These are phyloP conservation scores for Aradophagus sp. DNA, from an alignment of 1,140 invertebrate species.

Conservation along the genomic window DNA sequence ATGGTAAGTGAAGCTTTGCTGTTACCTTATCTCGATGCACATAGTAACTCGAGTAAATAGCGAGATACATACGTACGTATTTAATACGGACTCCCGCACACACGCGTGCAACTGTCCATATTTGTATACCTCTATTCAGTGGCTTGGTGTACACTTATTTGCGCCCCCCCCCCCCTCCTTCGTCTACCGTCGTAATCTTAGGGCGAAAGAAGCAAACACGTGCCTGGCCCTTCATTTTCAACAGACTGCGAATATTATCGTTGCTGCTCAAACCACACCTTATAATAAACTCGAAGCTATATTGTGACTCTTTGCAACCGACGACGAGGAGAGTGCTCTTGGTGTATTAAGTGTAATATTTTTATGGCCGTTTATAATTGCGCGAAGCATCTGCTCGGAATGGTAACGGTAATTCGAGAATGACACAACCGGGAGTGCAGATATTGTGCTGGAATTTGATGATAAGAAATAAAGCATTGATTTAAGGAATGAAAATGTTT, in stretches of 20 bases:
- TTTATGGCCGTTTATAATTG: too few species aligned
- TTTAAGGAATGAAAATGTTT: too few species aligned
- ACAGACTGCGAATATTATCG: constrained; percentile 19
- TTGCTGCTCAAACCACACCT: not conserved
- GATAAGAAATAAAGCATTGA: too few species aligned
- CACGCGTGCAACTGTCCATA: constrained; percentile 9
- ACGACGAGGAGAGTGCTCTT: too few species aligned
- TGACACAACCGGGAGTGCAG: too few species aligned
- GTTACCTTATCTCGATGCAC: constrained; percentile 37
- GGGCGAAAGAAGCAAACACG: constrained; percentile 20
- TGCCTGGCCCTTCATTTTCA: constrained; percentile 20
- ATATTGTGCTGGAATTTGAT: too few species aligned
- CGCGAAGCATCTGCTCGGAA: too few species aligned
- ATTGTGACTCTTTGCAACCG: too few species aligned
- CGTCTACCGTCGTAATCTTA: constrained; percentile 13
- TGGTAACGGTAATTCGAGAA: too few species aligned
- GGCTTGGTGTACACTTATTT: constrained; percentile 19
- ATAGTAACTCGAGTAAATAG: constrained; percentile 29
- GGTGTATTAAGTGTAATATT: too few species aligned
- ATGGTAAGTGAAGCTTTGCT: constrained; percentile 67
- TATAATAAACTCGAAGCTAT: too few species aligned
- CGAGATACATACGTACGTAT: constrained; percentile 7
- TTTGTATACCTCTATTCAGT: constrained; percentile 12
- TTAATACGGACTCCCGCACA: constrained; percentile 5
- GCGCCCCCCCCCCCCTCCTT: constrained; percentile 2